Evolutionary conservation across 2,113 vertebrate species (phyloP).

Genomic region (Lophura nycthemera): DNA sequence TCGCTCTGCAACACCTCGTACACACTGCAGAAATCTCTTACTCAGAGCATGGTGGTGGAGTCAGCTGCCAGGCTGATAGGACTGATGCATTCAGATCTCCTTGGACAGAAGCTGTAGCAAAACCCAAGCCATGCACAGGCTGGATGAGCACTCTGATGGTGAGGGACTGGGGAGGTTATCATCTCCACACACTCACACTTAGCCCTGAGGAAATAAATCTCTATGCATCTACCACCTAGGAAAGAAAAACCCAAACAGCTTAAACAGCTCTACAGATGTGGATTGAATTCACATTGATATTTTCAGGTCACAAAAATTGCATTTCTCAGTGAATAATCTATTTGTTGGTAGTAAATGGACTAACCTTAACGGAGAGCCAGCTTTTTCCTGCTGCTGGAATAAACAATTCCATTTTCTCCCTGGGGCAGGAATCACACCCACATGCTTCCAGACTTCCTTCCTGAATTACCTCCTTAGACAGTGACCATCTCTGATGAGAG

Average conservation of each 20-base stretch:
- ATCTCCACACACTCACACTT: background rate
- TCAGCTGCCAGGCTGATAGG: rapidly evolving
- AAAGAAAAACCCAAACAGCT: background rate
- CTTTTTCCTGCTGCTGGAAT: constrained; percentile 38
- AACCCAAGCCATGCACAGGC: background rate
- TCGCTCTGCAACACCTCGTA: background rate
- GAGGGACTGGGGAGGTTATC: background rate
- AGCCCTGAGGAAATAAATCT: background rate
- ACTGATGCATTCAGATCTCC: background rate
- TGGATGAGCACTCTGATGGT: rapidly evolving
- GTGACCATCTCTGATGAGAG: constrained; percentile 17
- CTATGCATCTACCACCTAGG: background rate
- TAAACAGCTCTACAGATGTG: constrained; percentile 26
- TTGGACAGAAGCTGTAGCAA: background rate
- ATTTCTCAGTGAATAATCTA: constrained; percentile 54
- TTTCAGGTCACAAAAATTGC: constrained; percentile 10
- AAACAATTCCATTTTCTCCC: constrained; percentile 57
- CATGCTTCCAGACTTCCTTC: constrained; percentile 53
- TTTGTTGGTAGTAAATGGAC: constrained; percentile 49
- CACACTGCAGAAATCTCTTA: background rate
- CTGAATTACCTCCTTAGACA: constrained; percentile 40
- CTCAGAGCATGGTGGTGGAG: background rate
- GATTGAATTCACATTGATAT: background rate
- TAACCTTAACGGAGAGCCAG: constrained; percentile 15
- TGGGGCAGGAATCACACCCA: constrained; percentile 47